These are phyloP conservation scores for Anomalospiza imberbis DNA, from an alignment of 2,797 vertebrate genomes.

Conservation along the genomic window DNA sequence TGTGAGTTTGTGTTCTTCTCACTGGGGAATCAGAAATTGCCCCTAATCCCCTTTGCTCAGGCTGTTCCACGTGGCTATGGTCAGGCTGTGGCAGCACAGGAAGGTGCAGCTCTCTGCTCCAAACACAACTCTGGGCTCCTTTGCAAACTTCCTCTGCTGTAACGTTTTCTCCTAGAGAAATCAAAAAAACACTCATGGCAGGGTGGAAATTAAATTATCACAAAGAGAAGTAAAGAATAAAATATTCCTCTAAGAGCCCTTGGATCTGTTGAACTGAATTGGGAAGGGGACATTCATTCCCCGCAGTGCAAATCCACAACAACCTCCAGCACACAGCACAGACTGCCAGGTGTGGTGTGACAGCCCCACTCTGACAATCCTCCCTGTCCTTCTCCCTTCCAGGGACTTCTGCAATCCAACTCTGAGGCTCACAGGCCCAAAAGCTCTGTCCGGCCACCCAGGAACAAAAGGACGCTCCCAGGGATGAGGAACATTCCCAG, in stretches of 20 bases:
- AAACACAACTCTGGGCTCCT: background rate
- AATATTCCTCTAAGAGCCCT: too few relatives aligned
- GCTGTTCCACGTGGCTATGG: too few relatives aligned
- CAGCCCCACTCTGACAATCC: accelerated
- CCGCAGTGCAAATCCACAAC: background rate
- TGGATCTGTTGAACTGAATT: background rate
- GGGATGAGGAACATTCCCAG: background rate
- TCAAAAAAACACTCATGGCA: background rate
- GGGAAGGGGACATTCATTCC: background rate
- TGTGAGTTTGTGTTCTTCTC: too few relatives aligned
- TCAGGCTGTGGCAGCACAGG: too few relatives aligned
- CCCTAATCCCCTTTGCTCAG: too few relatives aligned
- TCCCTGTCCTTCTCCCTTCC: background rate
- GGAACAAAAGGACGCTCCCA: background rate
- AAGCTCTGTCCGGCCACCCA: background rate
- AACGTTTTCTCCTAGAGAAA: background rate
- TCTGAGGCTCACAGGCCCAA: background rate
- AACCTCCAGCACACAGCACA: too few relatives aligned
- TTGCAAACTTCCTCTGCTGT: accelerated
- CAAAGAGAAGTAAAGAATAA: background rate
- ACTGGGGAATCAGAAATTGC: too few relatives aligned
- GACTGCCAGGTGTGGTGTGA: accelerated
- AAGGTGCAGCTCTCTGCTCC: background rate
- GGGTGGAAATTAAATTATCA: too few relatives aligned
- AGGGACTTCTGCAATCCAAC: background rate